Evolutionary conservation across 2,113 vertebrate species (phyloP).

Genomic region (Rissa tridactyla): DNA sequence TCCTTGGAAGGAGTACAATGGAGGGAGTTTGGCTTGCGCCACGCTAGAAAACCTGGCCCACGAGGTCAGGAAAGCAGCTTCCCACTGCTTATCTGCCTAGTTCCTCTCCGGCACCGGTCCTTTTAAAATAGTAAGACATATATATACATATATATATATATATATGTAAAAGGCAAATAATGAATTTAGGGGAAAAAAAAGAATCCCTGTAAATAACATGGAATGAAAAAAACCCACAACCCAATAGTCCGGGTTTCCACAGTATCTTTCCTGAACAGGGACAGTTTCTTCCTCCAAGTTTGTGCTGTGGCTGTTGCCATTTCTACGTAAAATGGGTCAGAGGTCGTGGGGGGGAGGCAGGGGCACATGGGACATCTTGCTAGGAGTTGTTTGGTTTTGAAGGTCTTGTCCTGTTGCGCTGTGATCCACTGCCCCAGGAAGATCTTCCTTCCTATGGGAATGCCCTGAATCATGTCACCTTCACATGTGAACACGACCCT

Average conservation of each 20-base stretch:
- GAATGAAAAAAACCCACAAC: neutral
- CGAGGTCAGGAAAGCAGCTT: neutral
- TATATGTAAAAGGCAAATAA: neutral
- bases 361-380: neutral
- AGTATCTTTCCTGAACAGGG: neutral
- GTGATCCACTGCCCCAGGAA: neutral
- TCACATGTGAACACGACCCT: accelerated
- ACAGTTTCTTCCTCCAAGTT: neutral
- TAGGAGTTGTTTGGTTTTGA: neutral
- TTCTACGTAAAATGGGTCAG: neutral
- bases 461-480: accelerated
- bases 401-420: neutral
- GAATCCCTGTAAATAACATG: neutral
- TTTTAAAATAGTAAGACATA: neutral
- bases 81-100: neutral
- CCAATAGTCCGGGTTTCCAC: neutral
- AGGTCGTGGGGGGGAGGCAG: accelerated
- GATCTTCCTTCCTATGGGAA: neutral
- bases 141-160: neutral
- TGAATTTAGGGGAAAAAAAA: neutral
- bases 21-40: neutral
- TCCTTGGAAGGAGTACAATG: neutral
- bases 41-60: neutral
- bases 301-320: neutral
- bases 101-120: neutral